Evolutionary conservation across 2,797 vertebrate species (phyloP).

Genomic region (Neoniphon sammara): DNA sequence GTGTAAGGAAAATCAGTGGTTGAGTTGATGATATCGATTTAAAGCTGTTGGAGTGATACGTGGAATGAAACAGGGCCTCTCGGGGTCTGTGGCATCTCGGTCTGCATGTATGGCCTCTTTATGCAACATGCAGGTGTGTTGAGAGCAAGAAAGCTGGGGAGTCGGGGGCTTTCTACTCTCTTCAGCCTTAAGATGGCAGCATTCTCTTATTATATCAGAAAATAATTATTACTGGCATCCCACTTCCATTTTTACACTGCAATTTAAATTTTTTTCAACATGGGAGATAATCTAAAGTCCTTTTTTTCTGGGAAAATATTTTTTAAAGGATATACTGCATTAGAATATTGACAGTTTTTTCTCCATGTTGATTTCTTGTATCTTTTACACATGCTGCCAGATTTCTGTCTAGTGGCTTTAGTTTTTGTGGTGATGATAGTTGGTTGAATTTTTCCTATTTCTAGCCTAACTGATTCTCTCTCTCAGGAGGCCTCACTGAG

Average conservation of each 20-base stretch:
- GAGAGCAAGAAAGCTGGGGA: conserved; percentile 22
- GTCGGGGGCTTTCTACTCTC: conserved; percentile 42
- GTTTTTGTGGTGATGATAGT: no score
- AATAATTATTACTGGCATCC: conserved; percentile 40
- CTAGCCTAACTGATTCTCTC: conserved; percentile 42
- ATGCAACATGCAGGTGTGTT: conserved; percentile 54
- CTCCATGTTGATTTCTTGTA: not conserved
- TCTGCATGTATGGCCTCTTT: conserved; percentile 40
- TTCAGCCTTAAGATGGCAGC: conserved; percentile 79
- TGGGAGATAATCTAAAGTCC: no score
- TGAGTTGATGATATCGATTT: conserved; percentile 11
- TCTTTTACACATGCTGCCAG: no score
- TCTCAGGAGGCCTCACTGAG: conserved; percentile 73
- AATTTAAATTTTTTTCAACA: conserved; percentile 7
- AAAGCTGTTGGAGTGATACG: conserved; percentile 12
- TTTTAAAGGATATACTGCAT: no score
- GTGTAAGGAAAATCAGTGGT: not conserved
- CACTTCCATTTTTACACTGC: conserved; percentile 28
- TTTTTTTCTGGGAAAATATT: not conserved
- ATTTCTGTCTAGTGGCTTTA: not conserved
- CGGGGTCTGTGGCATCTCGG: not conserved
- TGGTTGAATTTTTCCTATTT: not conserved
- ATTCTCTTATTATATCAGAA: conserved; percentile 55
- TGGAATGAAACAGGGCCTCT: not conserved
- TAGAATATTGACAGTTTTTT: not conserved